Base-by-base conservation (phyloP, 1,140 invertebrate species). In the Pogonus chalceus region DNA sequence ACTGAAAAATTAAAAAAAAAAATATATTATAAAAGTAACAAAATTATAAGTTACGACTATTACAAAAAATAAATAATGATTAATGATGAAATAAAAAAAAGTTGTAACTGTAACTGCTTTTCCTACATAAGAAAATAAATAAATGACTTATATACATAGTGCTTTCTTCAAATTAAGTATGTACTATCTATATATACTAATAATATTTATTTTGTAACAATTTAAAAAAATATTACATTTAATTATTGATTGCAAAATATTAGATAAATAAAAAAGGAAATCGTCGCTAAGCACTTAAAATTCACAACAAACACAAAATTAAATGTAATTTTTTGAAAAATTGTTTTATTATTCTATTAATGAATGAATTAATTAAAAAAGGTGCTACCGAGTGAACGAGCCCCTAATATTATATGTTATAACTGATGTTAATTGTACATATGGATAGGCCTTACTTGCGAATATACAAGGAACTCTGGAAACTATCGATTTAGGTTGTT, bases 101-200 rank as follows among this genome's bases (percentile, higher is more conserved):
- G 21, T 23, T 49, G 48, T 24, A 49, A 49, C 21, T 49, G 48
- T 22, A 49, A 49, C 23, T 49, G 48, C 48, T 49, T 49, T n/a
- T 24, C 48, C 3, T 49, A 43, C 37, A 18, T 43, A 43, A 43
- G 37, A 43, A 12, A 16, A 43, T 12, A 43, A 43, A 43, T 43
- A 43, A 43, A 43, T 43, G 7, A 43, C 9, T 43, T 43, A 43
- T 43, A 43, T 43, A 43, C 37, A 43, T 43, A 43, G 37, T 43
- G 37, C 37, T 43, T 43, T 43, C 37, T 43, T 43, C 37, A 43
- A 16, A 43, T 10, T 43, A 43, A 43, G 37, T 43, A 43, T 43
- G 37, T 43, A 43, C 37, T 43, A 43, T 43, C 37, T 43, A 43
- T 43, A 43, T 43, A 43, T 43, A 43, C 37, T 43, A 43, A 43